phyloP scores from a whole-genome alignment of 2,888 invertebrate species.

The Nomada fabriciana region DNA sequence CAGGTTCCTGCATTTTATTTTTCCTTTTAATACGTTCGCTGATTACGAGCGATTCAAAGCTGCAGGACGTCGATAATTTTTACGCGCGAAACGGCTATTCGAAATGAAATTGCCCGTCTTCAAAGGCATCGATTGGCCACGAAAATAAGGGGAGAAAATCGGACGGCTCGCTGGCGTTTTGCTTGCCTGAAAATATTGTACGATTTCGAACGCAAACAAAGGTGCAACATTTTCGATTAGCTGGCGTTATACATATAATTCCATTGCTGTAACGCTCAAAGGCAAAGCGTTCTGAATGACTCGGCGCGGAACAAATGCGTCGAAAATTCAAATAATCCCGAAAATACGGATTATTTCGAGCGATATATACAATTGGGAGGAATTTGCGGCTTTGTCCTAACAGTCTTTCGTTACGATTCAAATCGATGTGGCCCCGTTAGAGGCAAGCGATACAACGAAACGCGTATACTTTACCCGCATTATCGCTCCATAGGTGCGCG shows the following conservation, averaged over 20 bases:
- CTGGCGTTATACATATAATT: background rate
- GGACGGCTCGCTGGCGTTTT: background rate
- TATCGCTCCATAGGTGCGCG: background rate
- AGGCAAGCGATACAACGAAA: background rate
- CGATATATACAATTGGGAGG: background rate
- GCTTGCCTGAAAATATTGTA: conserved; percentile 12
- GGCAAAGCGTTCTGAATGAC: background rate
- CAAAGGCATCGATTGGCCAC: conserved; percentile 6
- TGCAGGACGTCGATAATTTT: conserved; percentile 17
- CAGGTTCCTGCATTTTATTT: background rate
- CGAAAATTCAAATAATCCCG: conserved; percentile 9
- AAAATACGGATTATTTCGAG: conserved; percentile 9
- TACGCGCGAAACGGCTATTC: background rate
- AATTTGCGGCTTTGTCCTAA: conserved; percentile 1
- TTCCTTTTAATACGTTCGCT: background rate
- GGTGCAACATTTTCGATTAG: background rate
- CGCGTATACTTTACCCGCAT: background rate
- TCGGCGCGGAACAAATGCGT: no score
- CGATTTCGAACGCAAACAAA: background rate
- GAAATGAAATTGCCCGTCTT: conserved; percentile 13
- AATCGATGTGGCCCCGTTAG: background rate
- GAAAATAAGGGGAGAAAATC: background rate
- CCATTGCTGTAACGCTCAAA: background rate
- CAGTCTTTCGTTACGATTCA: background rate
- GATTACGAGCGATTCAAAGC: conserved; percentile 23